Percentiles rank a stretch among this genome's conserved stretches.
These are phyloP conservation scores for Neolamprologus kungweensis DNA, from an alignment of 2,113 vertebrate genomes.

Conservation along the genomic window DNA sequence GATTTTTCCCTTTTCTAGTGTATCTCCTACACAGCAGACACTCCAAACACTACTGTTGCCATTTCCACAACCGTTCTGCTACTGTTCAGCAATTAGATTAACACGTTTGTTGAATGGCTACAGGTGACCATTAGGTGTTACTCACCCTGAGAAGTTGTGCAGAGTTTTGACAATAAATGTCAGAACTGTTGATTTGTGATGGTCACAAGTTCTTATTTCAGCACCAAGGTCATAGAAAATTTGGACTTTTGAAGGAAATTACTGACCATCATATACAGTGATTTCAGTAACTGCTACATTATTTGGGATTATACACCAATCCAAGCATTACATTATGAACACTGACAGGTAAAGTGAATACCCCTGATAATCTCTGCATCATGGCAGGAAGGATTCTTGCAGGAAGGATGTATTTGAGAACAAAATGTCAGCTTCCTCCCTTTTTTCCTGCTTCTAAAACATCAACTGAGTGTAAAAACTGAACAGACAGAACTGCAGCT, in stretches of 20 bases:
- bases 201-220: background rate
- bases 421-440: background rate
- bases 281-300: background rate
- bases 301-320: background rate
- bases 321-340: background rate
- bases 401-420: background rate
- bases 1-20: background rate
- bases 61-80: background rate
- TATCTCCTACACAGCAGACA: background rate
- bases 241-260: background rate
- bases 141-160: background rate
- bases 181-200: background rate
- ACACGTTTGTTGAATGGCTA: background rate
- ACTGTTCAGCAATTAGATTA: background rate
- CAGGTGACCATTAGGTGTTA: too few species aligned
- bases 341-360: background rate
- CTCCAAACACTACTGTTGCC: background rate
- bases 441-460: background rate
- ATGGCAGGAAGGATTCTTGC: background rate
- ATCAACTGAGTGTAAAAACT: background rate
- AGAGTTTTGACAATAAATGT: background rate
- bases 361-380: background rate
- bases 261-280: background rate
- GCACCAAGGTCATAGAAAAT: background rate
- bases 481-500: background rate